A percentile compares a stretch with the other conserved stretches of the same genome.
phyloP scores from a whole-genome alignment of 2,113 vertebrate species.

The Rhynchopsitta pachyrhyncha region DNA sequence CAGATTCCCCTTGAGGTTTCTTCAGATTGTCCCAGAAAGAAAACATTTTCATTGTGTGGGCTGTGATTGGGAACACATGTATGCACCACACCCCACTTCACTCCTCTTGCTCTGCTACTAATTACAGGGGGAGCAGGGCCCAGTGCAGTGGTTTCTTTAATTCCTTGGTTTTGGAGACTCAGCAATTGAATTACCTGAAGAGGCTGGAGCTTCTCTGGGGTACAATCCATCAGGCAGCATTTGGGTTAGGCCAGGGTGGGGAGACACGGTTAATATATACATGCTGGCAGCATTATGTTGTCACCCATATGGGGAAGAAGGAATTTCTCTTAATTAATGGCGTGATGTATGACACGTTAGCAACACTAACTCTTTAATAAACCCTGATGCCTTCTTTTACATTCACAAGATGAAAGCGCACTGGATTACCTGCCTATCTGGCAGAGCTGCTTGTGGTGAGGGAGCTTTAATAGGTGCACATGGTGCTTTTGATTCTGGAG shows the following conservation, averaged over 20 bases:
- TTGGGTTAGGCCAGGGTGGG: conserved; percentile 56
- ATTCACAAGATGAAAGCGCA: conserved; percentile 15
- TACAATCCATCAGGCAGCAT: conserved; percentile 19
- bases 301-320: conserved; percentile 49
- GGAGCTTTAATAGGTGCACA: conserved; percentile 39
- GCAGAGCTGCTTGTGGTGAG: conserved; percentile 36
- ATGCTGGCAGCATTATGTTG: conserved; percentile 12
- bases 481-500: conserved; percentile 23
- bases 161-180: conserved; percentile 54
- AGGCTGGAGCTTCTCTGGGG: conserved; percentile 59
- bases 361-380: conserved; percentile 37
- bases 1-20: conserved; percentile 63
- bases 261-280: conserved; percentile 58
- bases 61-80: conserved; percentile 78
- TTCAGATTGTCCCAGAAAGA: conserved; percentile 73
- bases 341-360: conserved; percentile 38
- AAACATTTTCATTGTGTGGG: conserved; percentile 78
- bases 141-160: conserved; percentile 61
- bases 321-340: conserved; percentile 73
- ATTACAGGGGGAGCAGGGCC: conserved; percentile 70
- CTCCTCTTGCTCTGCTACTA: conserved; percentile 50
- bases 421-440: background rate
- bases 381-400: background rate
- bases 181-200: conserved; percentile 67
- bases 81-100: conserved; percentile 45